Percentiles rank a stretch among this genome's conserved stretches.
phyloP scores from a whole-genome alignment of 2,113 vertebrate species.

The Pygoscelis antarcticus region DNA sequence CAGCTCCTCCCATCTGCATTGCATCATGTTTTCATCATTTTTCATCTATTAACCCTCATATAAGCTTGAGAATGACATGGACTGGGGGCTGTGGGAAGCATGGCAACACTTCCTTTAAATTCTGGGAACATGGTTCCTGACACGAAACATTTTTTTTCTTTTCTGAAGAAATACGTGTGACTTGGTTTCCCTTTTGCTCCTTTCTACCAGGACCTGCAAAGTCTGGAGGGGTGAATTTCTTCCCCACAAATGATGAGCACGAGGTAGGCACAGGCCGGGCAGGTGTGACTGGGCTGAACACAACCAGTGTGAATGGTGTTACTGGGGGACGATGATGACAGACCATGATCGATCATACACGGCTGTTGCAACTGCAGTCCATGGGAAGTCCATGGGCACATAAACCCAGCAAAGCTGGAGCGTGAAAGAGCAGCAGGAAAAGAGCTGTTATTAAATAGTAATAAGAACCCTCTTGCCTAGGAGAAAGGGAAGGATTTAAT shows the following conservation, averaged over 20 bases:
- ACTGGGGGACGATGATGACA: background rate
- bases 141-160: background rate
- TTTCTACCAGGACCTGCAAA: background rate
- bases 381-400: background rate
- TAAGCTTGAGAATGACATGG: background rate
- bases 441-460: background rate
- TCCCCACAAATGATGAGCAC: background rate
- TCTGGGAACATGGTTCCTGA: background rate
- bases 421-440: background rate
- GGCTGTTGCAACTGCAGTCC: background rate
- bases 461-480: background rate
- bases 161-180: background rate
- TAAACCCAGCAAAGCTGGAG: background rate
- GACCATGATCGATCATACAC: background rate
- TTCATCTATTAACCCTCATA: rapidly evolving
- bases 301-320: background rate
- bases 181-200: background rate
- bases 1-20: background rate
- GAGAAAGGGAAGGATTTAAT: background rate
- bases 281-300: background rate
- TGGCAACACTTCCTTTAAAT: background rate
- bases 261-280: background rate
- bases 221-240: background rate
- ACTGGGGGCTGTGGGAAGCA: background rate
- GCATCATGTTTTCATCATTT: background rate